Evolutionary conservation across 1,140 invertebrate species (phyloP), one percentile per base, ranked within the genome.

Genomic region (Littorina saxatilis): DNA sequence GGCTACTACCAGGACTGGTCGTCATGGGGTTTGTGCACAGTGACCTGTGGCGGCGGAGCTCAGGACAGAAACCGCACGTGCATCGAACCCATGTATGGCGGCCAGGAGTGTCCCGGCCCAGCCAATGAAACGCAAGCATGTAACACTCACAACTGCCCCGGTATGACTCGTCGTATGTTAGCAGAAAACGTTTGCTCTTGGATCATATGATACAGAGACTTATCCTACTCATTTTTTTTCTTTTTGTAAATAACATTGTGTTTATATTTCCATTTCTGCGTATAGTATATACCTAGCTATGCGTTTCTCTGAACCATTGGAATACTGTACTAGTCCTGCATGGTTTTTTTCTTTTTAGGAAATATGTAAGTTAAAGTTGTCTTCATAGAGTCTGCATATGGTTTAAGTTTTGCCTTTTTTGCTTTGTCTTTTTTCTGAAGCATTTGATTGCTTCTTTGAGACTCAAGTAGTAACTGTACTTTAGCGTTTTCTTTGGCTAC

Each of bases 21-120:
- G 95, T 95, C 32, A 95, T 99, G 97, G 97, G 95, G 96, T 9
- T 93, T 95, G 11, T 99, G 98, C 92, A 97, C 95, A 85, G 96
- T 96, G 0, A 96, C 96, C 0, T 99, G 98, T 90, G 97, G 97
- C 0, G 96, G 97, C 90, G 98, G 97, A 0, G 94, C 95, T 63
- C 94, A 95, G 20, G 95, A 95, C 75, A 94, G 97, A 15, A 94
- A 61, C 29, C 82, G 89, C 15, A 75, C 80, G 20, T 91, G 90
- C 79, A 83, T 85, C 47, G 32, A 66, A 35, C 83, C 84, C 1
- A 63, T 81, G 15, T 73, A 87, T 79, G 88, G 88, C 9, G 87
- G 89, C 15, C 32, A 39, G n/a, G 81, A 87, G 35, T 87, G 86
- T 58, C 74, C 83, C 20, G 89, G 87, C 15, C 58, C 73, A 17